Evolutionary conservation across 2,113 vertebrate species (phyloP), one percentile per base, ranked within the genome.

Genomic region (Echinops telfairi): DNA sequence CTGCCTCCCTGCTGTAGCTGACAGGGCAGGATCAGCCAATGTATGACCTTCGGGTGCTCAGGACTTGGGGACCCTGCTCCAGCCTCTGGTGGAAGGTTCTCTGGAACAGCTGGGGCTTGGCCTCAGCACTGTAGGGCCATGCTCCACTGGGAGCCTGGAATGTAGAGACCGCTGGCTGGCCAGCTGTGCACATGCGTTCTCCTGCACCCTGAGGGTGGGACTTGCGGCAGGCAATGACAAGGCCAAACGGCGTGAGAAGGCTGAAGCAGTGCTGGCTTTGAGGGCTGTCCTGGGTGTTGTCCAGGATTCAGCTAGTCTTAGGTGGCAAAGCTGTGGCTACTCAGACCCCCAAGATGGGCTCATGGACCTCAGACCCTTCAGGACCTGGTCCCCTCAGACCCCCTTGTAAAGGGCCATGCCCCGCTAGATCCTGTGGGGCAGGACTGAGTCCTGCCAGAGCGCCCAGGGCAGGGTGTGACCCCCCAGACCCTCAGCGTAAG

Each of bases 131-230:
- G 33, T 17, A 22, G 71, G 73, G 71, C 66, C 78, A 92, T 3
- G 80, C 95, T 93, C 79, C 68, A 77, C 60, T 1, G 29, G 75
- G 68, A 47, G 36, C 36, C 4, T 27, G 91, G 91, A 94, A 94
- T 88, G 90, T 57, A 64, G 36, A 4, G 73, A n/a, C 62, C 19
- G 25, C 76, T 16, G 29, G 43, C n/a, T 1, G n/a, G 91, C 87
- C 90, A 60, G 36, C 58, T 73, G 76, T 38, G 31, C 0, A 6
- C 36, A 27, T 8, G 38, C 3, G 6, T 75, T n/a, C 22, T 31
- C 79, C 66, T 57, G 19, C 23, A 38, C 31, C 43, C 58, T 1
- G 6, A 75, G 88, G 58, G 40, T 58, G 80, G 89, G 77, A 43
- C 38, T 2, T 40, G 25, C 6, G 9, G 73, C 3, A 0, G 19